A percentile compares a stretch with the other conserved stretches of the same genome.
Evolutionary conservation across 1,140 invertebrate species (phyloP).

Genomic region (Platorchestia sp.): DNA sequence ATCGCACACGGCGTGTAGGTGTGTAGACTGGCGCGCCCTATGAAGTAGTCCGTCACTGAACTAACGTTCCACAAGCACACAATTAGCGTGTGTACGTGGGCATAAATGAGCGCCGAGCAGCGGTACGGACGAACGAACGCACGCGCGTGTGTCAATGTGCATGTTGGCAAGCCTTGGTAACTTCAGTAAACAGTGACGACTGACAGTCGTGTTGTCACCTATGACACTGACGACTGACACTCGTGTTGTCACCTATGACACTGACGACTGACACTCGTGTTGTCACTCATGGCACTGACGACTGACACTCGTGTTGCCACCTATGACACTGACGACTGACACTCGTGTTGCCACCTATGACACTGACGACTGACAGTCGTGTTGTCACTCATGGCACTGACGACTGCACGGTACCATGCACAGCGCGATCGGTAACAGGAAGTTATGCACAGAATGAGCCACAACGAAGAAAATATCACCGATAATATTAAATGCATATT

Average conservation of each 20-base stretch:
- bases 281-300: neutral
- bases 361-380: too few species aligned
- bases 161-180: too few species aligned
- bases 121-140: too few species aligned
- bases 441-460: neutral
- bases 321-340: neutral
- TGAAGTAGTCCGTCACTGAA: too few species aligned
- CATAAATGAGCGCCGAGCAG: too few species aligned
- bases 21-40: too few species aligned
- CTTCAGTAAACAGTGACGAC: too few species aligned
- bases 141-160: too few species aligned
- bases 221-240: neutral
- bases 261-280: neutral
- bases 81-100: too few species aligned
- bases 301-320: neutral
- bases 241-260: neutral
- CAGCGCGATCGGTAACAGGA: neutral
- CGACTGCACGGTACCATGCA: neutral
- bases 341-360: neutral
- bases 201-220: neutral
- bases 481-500: neutral
- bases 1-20: too few species aligned
- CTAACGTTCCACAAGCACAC: too few species aligned
- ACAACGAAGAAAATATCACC: neutral
- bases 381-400: neutral